Base-by-base conservation (phyloP, 2,888 invertebrate species). In the Merodon equestris region DNA sequence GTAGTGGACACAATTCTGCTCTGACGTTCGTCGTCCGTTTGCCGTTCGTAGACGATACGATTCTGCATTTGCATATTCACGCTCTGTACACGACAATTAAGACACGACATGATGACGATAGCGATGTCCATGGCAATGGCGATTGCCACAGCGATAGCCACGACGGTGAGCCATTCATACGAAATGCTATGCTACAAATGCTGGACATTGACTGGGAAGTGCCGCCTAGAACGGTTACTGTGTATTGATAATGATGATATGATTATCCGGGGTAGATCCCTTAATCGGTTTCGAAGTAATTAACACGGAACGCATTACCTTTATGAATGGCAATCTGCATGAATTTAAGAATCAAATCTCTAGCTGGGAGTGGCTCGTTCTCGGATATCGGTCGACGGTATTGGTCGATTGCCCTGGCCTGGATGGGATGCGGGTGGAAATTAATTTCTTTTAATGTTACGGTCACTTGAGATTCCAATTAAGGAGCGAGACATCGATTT, bases 181-280 rank as follows among this genome's bases (percentile, higher is more conserved):
- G 2, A 27, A 27, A 27, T 2, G 27, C 7, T 27, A 27, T 27
- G 2, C 27, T 4, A 27, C 27, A 27, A 27, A 27, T 7, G 27
- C 27, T 27, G 27, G 27, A 27, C 27, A 27, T 27, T 40, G 40
- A 9, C 44, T 57, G 68, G n/a, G 45, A 18, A 63, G 54, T 53
- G 54, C 53, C 48, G 54, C 61, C 36, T 36, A 56, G 36, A 73
- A 79, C 58, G 63, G 57, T 47, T 19, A 17, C 70, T 50, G 74
- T 10, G 12, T 73, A 74, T 74, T 74, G 82, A 77, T 81, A 73
- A 77, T 73, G 79, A 74, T 74, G 66, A 76, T 81, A 81, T 76
- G 76, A 77, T 81, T 81, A 81, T 82, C 81, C 81, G 34, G 76
- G 56, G 73, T 56, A 75, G 77, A 82, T 77, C 72, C 71, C 68